Conservation (phyloP, 2,113 vertebrate genomes). For the Globicephala melas region DNA sequence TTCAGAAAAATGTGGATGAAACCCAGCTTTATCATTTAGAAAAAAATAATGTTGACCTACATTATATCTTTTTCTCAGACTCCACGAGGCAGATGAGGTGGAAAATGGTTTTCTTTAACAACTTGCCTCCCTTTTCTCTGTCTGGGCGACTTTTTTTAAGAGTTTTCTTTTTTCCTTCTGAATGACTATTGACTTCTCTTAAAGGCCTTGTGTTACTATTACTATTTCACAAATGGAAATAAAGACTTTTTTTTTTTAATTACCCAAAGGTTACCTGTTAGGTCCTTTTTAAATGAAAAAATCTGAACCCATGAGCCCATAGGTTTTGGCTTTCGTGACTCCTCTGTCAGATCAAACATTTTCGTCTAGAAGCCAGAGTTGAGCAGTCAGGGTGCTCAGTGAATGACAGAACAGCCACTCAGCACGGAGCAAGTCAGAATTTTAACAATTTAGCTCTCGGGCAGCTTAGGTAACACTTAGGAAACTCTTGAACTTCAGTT, state of each 20-base stretch:
- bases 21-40: slow-evolving; percentile 1
- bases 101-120: slow-evolving; percentile 33
- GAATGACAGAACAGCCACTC: neutral
- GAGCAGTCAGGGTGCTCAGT: neutral
- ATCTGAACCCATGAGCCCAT: neutral
- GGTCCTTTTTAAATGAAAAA: slow-evolving; percentile 1
- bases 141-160: neutral
- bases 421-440: neutral
- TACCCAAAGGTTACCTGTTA: neutral
- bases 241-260: neutral
- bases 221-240: slow-evolving; percentile 16
- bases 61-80: neutral
- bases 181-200: neutral
- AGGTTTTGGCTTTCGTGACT: neutral
- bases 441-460: neutral
- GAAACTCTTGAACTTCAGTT: neutral
- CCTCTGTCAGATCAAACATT: neutral
- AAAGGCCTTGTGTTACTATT: slow-evolving; percentile 34
- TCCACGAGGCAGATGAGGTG: neutral
- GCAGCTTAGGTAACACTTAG: neutral
- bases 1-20: neutral
- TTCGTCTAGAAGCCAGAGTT: neutral
- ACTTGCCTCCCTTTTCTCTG: neutral
- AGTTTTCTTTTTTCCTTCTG: neutral
- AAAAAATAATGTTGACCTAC: neutral